A percentile compares a stretch with the other conserved stretches of the same genome.
Conservation (phyloP, 2,113 vertebrate species). For the Orientallactaga bullata region DNA sequence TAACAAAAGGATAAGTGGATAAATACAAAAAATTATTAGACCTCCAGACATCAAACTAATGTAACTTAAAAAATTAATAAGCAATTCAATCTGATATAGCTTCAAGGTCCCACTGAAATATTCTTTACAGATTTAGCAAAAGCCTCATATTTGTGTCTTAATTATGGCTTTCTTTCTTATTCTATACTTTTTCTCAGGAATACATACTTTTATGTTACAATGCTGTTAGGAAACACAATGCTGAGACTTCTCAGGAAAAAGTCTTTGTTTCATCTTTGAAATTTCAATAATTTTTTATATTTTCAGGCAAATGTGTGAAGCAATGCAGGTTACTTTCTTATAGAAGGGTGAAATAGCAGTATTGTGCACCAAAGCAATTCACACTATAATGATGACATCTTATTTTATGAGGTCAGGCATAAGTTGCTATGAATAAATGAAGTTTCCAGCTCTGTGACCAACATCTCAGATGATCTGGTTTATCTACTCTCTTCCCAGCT, state of each 20-base stretch:
- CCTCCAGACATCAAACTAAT: not conserved
- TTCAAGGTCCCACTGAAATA: not conserved
- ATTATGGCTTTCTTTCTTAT: not conserved
- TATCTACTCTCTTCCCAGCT: slow-evolving; percentile 30
- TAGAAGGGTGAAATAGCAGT: not conserved
- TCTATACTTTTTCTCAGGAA: not conserved
- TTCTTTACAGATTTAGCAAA: not conserved
- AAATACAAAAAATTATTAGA: not conserved
- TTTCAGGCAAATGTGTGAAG: not conserved
- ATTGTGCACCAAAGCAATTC: not conserved
- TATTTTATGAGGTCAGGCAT: not conserved
- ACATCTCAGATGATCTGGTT: not conserved
- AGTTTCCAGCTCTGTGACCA: slow-evolving; percentile 44
- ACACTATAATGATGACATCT: not conserved
- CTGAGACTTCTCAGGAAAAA: not conserved
- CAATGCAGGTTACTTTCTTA: not conserved
- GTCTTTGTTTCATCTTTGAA: not conserved
- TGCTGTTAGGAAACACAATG: not conserved
- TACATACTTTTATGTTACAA: not conserved
- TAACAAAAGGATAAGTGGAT: not conserved
- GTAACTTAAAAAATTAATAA: not conserved
- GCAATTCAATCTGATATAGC: not conserved
- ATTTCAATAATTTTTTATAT: slow-evolving; percentile 9
- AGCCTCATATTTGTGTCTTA: not conserved
- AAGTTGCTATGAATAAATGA: slow-evolving; percentile 67